Evolutionary conservation across 2,797 vertebrate genomes (phyloP), one percentile per base, ranked within the genome.

Genomic region (Cirrhinus molitorella): DNA sequence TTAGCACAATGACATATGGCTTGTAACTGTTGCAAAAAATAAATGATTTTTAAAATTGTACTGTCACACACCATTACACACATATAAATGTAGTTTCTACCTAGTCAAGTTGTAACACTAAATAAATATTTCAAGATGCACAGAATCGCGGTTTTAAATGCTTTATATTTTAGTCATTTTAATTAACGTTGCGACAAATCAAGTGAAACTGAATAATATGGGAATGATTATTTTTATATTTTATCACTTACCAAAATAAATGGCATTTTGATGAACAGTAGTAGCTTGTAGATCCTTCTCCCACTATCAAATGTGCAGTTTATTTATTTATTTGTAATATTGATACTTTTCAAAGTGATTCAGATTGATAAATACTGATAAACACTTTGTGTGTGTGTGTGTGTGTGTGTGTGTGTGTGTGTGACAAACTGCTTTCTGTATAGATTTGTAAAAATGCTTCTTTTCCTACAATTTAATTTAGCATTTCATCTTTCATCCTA

Each of bases 401-500:
- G n/a, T n/a, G n/a, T n/a, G n/a, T n/a, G n/a, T n/a, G n/a, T n/a
- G n/a, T n/a, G n/a, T 3, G 1, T 53, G 37, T 31, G 7, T 49
- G 71, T 73, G 12, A 73, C 49, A 55, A 53, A 37, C 49, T 57
- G 13, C 21, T 17, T 34, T 19, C 19, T 1, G 1, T 37, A 55
- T 37, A 53, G 31, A 23, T 23, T 23, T 55, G 37, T n/a, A n/a
- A n/a, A n/a, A n/a, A n/a, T n/a, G n/a, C 1, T 9, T 40, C 9
- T 9, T 23, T 37, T 5, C 23, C 1, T 7, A 75, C 4, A 8
- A 34, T 40, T 17, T 8, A 31, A 17, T 74, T 0, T 23, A 40
- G 23, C 47, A 34, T 73, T 28, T 13, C 13, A 61, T 61, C 57
- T 61, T 61, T 83, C 80, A 81, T 43, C 72, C 67, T 84, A 78